These are phyloP conservation scores for Spea hammondii DNA, from an alignment of 2,797 vertebrate species.

Conservation along the genomic window DNA sequence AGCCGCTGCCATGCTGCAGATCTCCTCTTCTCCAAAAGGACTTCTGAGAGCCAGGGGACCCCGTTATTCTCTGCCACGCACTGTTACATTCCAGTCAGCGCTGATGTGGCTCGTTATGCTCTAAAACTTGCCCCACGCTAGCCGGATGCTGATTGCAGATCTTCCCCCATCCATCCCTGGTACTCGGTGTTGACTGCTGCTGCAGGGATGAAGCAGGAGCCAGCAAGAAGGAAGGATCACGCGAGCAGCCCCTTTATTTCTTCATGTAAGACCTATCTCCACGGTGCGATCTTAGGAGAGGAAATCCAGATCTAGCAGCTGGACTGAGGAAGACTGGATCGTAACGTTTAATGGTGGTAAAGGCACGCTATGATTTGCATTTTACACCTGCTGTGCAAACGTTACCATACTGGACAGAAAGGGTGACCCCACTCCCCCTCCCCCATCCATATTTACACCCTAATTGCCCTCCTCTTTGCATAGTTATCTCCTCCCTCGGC, in stretches of 20 bases:
- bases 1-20: neutral
- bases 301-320: neutral
- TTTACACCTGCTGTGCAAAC: neutral
- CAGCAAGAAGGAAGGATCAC: neutral
- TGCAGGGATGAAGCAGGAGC: conserved; percentile 10
- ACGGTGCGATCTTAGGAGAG: neutral
- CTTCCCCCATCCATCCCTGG: neutral
- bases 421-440: neutral
- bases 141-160: neutral
- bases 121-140: conserved; percentile 1
- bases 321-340: neutral
- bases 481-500: conserved; percentile 19
- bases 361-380: conserved; percentile 5
- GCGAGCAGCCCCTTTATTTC: neutral
- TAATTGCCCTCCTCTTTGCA: conserved; percentile 20
- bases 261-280: neutral
- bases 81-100: neutral
- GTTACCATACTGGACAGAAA: neutral
- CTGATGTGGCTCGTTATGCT: neutral
- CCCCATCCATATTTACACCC: conserved; percentile 6
- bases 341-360: neutral
- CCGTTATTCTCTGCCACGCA: neutral
- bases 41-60: neutral
- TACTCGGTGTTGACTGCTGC: conserved; percentile 4
- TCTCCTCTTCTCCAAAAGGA: neutral